Conservation (phyloP, 1,140 invertebrate species). For the Acromyrmex heyeri region DNA sequence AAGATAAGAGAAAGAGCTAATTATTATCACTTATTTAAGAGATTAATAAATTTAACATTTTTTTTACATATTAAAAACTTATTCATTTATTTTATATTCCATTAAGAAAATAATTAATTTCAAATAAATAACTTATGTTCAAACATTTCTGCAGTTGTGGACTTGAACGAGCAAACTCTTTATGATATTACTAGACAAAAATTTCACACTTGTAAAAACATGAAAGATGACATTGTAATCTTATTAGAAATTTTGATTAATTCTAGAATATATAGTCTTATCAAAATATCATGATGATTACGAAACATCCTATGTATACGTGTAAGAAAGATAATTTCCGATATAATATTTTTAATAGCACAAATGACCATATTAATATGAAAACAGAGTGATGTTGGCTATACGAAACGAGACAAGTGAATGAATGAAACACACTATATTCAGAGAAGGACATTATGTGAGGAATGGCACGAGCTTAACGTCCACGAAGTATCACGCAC, state of each 20-base stretch:
- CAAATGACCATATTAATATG: not conserved
- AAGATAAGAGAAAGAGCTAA: not conserved
- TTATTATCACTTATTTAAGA: constrained; percentile 18
- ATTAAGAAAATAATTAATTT: not conserved
- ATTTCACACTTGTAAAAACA: not conserved
- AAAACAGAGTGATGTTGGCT: not conserved
- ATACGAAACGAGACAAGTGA: constrained; percentile 8
- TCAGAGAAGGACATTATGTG: constrained; percentile 38
- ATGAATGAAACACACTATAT: constrained; percentile 58
- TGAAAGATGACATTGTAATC: not conserved
- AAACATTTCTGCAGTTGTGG: not conserved
- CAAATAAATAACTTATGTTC: not conserved
- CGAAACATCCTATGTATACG: not conserved
- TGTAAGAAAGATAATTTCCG: not conserved
- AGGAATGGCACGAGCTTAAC: constrained; percentile 60
- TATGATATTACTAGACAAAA: not conserved
- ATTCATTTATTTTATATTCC: not conserved
- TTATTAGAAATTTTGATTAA: not conserved
- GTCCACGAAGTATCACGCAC: constrained; percentile 62
- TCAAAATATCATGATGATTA: not conserved
- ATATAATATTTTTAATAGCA: not conserved
- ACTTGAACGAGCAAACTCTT: not conserved
- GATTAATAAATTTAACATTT: constrained; percentile 2
- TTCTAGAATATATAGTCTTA: not conserved
- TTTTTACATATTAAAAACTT: not conserved